Evolutionary conservation across 2,797 vertebrate species (phyloP), one percentile per base, ranked within the genome.

Genomic region (Rhadinocentrus ornatus): DNA sequence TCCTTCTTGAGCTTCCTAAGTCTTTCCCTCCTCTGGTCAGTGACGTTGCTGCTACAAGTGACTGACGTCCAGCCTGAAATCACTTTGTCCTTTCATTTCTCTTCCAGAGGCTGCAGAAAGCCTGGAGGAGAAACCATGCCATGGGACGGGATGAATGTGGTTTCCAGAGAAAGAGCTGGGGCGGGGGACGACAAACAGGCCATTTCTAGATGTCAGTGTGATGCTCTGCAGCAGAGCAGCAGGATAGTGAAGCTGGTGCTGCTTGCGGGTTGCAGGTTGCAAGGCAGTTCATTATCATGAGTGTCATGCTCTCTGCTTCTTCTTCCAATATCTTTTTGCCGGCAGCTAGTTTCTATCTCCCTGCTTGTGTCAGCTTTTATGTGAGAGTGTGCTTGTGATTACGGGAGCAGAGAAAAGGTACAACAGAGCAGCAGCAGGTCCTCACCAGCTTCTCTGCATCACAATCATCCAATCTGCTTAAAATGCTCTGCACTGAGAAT

Each of bases 271-370:
- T 48, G 46, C 20, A n/a, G 46, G 18, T 11, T 48, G 46, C 20
- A n/a, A n/a, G 46, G 46, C 22, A 48, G 20, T 48, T 48, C 46
- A 48, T 48, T 48, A 48, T 48, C n/a, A 48, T 48, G 46, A 48
- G 20, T 22, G 46, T 48, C 46, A 48, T 48, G 46, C 46, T 48
- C 46, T 22, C 46, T 48, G 46, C 46, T 48, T 9, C 20, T 48
- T 48, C 46, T 10, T 48, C 46, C 46, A 48, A 48, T 48, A 48
- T 48, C 46, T 48, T 48, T 48, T 48, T 10, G 46, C 46, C 46
- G 4, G 46, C 46, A 48, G n/a, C 46, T 48, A n/a, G 20, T n/a
- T 22, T 48, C 46, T 2, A 48, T 48, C 46, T n/a, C 20, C 46
- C 46, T 9, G 39, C 39, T 41, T 41, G 39, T 41, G 39, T 48